phyloP scores from a whole-genome alignment of 2,797 vertebrate genomes.

The Graptemys geographica region DNA sequence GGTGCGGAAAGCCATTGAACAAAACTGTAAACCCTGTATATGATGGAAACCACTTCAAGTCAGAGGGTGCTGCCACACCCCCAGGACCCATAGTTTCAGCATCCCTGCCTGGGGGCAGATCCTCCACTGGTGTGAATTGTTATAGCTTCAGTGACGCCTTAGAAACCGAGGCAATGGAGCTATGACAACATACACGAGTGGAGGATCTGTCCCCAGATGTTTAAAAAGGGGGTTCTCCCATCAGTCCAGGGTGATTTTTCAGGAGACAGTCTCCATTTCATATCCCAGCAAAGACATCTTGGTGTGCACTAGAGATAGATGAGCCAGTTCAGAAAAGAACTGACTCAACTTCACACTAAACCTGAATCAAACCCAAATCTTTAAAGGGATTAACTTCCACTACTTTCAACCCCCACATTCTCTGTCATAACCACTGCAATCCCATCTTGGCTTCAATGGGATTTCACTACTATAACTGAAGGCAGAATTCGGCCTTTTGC shows the following conservation, averaged over 20 bases:
- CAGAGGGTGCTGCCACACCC: no score
- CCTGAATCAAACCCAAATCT: neutral
- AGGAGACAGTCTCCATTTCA: fast-evolving
- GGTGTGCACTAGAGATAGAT: neutral
- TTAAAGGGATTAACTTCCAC: neutral
- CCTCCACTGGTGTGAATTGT: neutral
- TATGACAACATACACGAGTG: neutral
- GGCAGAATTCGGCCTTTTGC: neutral
- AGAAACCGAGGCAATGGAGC: neutral
- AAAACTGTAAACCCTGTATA: no score
- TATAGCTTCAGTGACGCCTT: neutral
- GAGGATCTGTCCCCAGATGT: neutral
- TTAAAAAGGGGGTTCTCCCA: neutral
- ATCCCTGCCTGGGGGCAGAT: neutral
- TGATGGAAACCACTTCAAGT: no score
- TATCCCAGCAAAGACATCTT: neutral
- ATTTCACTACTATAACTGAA: neutral
- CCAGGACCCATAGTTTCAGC: no score
- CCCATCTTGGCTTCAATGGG: fast-evolving
- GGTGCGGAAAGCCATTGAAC: no score
- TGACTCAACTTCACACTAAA: neutral
- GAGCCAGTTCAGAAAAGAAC: fast-evolving
- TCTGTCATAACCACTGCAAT: neutral
- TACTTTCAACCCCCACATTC: neutral
- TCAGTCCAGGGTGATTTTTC: neutral